Base-by-base conservation (phyloP, 2,113 vertebrate species). In the Haemorhous mexicanus region DNA sequence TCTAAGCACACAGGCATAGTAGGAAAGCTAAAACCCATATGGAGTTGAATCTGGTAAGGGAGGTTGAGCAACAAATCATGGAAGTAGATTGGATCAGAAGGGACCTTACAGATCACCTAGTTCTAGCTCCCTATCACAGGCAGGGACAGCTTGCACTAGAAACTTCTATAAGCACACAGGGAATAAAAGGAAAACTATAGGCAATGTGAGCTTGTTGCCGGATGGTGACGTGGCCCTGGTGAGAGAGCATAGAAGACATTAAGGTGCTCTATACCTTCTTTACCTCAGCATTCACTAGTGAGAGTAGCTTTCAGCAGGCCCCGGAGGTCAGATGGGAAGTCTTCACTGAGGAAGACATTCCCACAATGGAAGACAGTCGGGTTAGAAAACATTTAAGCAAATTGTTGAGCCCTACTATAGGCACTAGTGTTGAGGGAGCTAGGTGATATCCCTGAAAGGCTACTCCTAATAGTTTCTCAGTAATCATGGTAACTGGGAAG, bases 141-240 rank as follows among this genome's bases (percentile, higher is more conserved):
- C 30, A 17, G 20, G 7, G 16, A 21, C 20, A 32, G 20, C 26
- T 55, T 56, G 13, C 11, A 15, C 23, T 55, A 47, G n/a, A 35
- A 84, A 24, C 10, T 35, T 53, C 7, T 46, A 0, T 16, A 50
- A 64, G 26, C 12, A 26, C 2, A 7, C 4, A 33, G 11, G 11
- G 13, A 18, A 47, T 33, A 30, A 43, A 59, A 63, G 16, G 21
- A 49, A 46, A n/a, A 43, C 20, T n/a, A 47, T 18, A 10, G 20
- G 15, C 84, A 70, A 18, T 33, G 11, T 70, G 16, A 27, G 4
- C 14, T 17, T 89, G 28, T 47, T 58, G 22, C 22, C 86, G 32
- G 53, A 58, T 44, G 16, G 32, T 39, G 20, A 73, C 32, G 13
- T 9, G 26, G 3, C 6, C 11, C 16, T 55, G 20, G 8, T 41